Evolutionary conservation across 1,140 invertebrate genomes (phyloP), one percentile per base, ranked within the genome.

Genomic region (Chrysoperla carnea): DNA sequence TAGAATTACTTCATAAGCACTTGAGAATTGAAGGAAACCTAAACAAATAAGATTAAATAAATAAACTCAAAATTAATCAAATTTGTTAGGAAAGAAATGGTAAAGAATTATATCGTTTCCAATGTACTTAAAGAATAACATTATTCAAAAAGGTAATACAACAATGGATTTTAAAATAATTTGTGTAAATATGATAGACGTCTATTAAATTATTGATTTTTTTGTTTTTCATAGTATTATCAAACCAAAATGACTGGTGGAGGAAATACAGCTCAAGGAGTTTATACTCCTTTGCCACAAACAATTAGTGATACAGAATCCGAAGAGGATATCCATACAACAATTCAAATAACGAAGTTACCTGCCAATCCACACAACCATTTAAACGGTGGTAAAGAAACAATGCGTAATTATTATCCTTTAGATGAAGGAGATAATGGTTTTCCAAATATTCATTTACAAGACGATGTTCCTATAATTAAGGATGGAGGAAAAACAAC

Each of bases 291-390:
- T 29, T 54, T 83, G 50, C 78, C 73, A 12, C 78, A 83, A 61
- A 73, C 72, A 47, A 64, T 82, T 45, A 76, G 76, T 37, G 79
- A 81, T 56, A 79, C 77, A 0, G 78, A 81, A 49, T 79, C 76
- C 1, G 78, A 82, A 47, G 78, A 80, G 49, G 79, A 81, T 46
- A 59, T 67, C 43, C 64, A 60, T 41, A 64, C 50, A 56, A 51
- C 47, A 28, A 52, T 23, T 46, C 56, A 49, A 51, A 52, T 39
- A 61, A 60, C 47, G 47, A 46, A 46, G 41, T 29, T 42, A 49
- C 43, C 23, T 48, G 13, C 41, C 50, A 42, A 45, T 38, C 37
- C 51, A 39, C 47, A 23, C 5, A 23, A 23, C 17, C 42, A 47
- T 33, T 4, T 12, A 33, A 33, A 33, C n/a, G 8, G 31, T 33